Evolutionary conservation across 2,888 invertebrate species (phyloP), one percentile per base, ranked within the genome.

Genomic region (Blomia tropicalis): DNA sequence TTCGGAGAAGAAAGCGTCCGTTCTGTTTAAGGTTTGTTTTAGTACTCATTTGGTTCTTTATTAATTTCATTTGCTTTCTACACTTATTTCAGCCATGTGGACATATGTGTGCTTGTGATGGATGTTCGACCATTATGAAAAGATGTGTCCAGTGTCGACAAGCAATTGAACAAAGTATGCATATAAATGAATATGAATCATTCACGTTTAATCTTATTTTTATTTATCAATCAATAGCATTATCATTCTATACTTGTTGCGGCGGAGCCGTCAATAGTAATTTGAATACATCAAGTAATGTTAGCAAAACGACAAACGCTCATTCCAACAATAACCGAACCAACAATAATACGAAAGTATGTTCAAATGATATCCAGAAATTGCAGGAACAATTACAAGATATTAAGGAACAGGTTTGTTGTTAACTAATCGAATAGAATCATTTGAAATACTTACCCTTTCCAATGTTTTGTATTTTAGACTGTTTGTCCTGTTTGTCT

Each of bases 401-500:
- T 73, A 93, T 95, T 71, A 93, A 92, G 73, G 93, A 95, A 75
- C 92, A 92, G 82, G 3, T 31, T 23, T 53, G 32, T 47, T 44
- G 11, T 53, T 29, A 44, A 11, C n/a, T n/a, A n/a, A n/a, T n/a
- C n/a, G n/a, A n/a, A 32, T 7, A 32, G 4, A 22, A n/a, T 23
- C 14, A 56, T 56, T 30, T 23, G 25, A 22, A 32, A 5, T n/a
- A 23, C 43, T 59, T n/a, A 44, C 30, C 27, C 56, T 41, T 25
- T 3, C n/a, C n/a, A n/a, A n/a, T 36, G 36, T 36, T 36, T 47
- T 47, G 3, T 19, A 2, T 66, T 67, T 2, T 81, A 95, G 91
- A 95, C 93, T 1, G 91, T 92, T 86, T 96, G 95, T 72, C 95
- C 95, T 3, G 92, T 96, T 67, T 96, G 95, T 76, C 80, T 96